Evolutionary conservation across 1,140 invertebrate genomes (phyloP).

Genomic region (Caerostris darwini): DNA sequence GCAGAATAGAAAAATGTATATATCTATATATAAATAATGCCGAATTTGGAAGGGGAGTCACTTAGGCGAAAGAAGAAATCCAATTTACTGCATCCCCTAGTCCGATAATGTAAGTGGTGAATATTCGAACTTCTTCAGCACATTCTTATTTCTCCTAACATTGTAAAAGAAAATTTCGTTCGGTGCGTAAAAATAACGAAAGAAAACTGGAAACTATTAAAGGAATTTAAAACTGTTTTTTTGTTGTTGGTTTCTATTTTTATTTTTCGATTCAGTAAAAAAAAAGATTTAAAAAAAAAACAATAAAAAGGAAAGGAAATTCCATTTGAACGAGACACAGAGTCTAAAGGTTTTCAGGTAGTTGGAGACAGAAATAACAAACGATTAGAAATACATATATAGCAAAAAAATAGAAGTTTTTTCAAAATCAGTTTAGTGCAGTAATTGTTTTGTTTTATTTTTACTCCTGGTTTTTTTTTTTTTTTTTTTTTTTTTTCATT

Average conservation of each 20-base stretch:
- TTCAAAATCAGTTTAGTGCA: constrained; percentile 51
- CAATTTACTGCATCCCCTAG: constrained; percentile 75
- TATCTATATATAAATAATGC: constrained; percentile 58
- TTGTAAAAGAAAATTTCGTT: constrained; percentile 56
- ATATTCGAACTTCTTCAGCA: constrained; percentile 63
- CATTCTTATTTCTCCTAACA: constrained; percentile 68
- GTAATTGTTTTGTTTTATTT: constrained; percentile 50
- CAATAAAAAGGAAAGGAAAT: too few species aligned
- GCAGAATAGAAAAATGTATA: not conserved
- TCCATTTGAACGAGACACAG: constrained; percentile 10
- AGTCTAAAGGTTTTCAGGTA: constrained; percentile 54
- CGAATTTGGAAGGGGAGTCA: constrained; percentile 73
- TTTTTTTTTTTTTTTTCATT: not conserved
- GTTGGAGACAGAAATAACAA: constrained; percentile 12
- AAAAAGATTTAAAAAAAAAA: too few species aligned
- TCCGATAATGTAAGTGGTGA: constrained; percentile 64
- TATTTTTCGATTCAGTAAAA: too few species aligned
- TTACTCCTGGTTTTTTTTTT: too few species aligned
- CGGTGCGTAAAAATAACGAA: not conserved
- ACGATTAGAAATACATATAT: not conserved
- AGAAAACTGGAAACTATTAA: constrained; percentile 70
- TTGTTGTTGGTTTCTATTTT: not conserved
- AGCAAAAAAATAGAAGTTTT: not conserved
- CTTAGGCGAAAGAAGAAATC: constrained; percentile 73
- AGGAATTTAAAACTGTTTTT: constrained; percentile 50